These are phyloP conservation scores for Pangasius djambal DNA, from an alignment of 2,797 vertebrate species.

Conservation along the genomic window DNA sequence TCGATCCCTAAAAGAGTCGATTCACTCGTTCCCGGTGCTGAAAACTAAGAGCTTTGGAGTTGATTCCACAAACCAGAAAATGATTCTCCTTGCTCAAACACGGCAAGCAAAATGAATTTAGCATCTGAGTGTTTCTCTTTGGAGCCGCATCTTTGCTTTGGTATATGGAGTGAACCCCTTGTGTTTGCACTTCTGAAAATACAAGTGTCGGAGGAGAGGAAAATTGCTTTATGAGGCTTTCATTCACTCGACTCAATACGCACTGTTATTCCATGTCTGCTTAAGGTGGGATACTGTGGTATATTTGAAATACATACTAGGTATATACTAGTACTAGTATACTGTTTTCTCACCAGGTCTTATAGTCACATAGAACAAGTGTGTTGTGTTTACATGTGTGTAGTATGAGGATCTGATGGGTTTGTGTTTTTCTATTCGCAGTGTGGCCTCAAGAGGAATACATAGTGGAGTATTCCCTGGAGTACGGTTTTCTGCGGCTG, in stretches of 20 bases:
- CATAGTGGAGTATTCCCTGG: slow-evolving; percentile 95
- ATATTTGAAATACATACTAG: neutral
- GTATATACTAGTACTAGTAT: neutral
- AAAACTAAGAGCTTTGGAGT: neutral
- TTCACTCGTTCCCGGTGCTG: neutral
- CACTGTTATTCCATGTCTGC: neutral
- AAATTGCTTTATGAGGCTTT: neutral
- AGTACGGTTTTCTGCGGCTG: slow-evolving; percentile 92
- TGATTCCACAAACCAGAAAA: neutral
- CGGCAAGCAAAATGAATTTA: neutral
- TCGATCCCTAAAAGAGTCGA: neutral
- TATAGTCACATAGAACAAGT: neutral
- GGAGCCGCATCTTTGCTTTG: neutral
- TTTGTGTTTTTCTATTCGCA: slow-evolving; percentile 61
- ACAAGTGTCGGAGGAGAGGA: neutral
- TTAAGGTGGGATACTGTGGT: neutral
- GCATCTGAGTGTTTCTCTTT: neutral
- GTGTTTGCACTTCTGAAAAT: neutral
- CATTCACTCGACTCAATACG: neutral
- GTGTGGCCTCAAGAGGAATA: slow-evolving; percentile 97
- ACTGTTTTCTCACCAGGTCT: neutral
- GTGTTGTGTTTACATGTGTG: neutral
- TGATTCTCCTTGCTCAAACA: neutral
- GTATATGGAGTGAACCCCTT: neutral
- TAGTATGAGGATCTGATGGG: slow-evolving; percentile 16